A percentile compares a stretch with the other conserved stretches of the same genome.
phyloP scores from a whole-genome alignment of 2,113 vertebrate genomes.

The Petaurus breviceps region DNA sequence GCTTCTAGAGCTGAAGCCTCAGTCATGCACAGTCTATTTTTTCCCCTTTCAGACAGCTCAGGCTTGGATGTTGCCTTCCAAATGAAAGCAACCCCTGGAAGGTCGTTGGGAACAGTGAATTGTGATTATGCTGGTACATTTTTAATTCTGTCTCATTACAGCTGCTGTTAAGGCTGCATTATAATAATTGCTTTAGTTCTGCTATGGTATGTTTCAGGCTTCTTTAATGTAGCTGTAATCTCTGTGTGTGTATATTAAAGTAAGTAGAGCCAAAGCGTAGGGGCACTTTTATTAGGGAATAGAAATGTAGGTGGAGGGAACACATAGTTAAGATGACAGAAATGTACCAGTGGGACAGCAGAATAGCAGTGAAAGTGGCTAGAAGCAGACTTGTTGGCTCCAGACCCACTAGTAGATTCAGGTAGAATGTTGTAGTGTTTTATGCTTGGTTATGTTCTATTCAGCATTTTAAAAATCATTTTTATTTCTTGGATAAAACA shows the following conservation, averaged over 20 bases:
- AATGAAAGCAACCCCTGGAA: constrained; percentile 79
- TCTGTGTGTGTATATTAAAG: constrained; percentile 72
- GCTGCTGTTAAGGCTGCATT: constrained; percentile 83
- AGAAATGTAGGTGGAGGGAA: not conserved
- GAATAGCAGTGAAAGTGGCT: not conserved
- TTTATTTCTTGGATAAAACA: not conserved
- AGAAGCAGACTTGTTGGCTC: constrained; percentile 25
- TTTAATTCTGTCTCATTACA: constrained; percentile 86
- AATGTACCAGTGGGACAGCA: not conserved
- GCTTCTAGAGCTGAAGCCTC: constrained; percentile 60
- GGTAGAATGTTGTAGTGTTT: not conserved
- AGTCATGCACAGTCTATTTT: constrained; percentile 66
- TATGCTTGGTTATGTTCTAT: not conserved
- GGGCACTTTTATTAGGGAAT: constrained; percentile 47
- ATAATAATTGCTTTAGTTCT: constrained; percentile 89
- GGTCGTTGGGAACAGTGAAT: constrained; percentile 76
- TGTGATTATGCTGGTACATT: constrained; percentile 81
- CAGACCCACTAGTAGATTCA: constrained; percentile 6
- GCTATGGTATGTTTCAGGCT: constrained; percentile 82
- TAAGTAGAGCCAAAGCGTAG: constrained; percentile 62
- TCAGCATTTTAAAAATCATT: not conserved
- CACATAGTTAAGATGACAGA: not conserved
- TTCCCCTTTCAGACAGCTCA: constrained; percentile 68
- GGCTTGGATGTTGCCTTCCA: constrained; percentile 74
- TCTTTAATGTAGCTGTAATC: constrained; percentile 82